Evolutionary conservation across 1,140 invertebrate species (phyloP).

Genomic region (Calephelis nemesis): DNA sequence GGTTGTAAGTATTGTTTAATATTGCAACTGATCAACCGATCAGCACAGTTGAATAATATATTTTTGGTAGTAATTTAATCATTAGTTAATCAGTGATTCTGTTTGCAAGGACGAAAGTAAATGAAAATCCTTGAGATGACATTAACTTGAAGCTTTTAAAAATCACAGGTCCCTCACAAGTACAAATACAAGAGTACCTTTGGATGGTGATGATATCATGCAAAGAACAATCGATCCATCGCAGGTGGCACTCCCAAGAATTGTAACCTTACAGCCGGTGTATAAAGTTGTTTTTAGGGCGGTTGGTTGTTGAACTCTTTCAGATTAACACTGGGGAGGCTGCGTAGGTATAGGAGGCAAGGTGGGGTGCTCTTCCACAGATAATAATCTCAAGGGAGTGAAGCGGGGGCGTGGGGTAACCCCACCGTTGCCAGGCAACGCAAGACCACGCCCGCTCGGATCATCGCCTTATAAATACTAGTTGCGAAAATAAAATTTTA

Average conservation of each 20-base stretch:
- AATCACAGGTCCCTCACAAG: too few species aligned
- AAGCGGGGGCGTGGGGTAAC: slow-evolving; percentile 61
- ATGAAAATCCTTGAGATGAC: too few species aligned
- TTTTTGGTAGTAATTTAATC: too few species aligned
- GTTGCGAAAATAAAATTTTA: slow-evolving; percentile 75
- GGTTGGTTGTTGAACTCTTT: slow-evolving; percentile 59
- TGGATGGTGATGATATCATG: slow-evolving; percentile 39
- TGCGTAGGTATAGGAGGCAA: slow-evolving; percentile 61
- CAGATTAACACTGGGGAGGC: slow-evolving; percentile 57
- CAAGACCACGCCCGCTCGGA: slow-evolving; percentile 57
- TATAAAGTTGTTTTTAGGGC: slow-evolving; percentile 32
- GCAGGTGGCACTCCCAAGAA: slow-evolving; percentile 6
- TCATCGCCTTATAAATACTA: slow-evolving; percentile 70
- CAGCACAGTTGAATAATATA: too few species aligned
- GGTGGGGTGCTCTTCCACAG: slow-evolving; percentile 66
- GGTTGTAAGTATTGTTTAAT: too few species aligned
- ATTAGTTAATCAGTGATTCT: too few species aligned
- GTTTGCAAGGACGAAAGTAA: too few species aligned
- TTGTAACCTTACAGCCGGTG: slow-evolving; percentile 24
- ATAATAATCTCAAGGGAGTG: slow-evolving; percentile 68
- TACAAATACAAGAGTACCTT: slow-evolving; percentile 79
- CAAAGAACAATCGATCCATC: slow-evolving; percentile 19
- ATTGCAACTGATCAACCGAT: too few species aligned
- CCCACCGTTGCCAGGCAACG: slow-evolving; percentile 59
- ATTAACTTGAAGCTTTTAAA: slow-evolving; percentile 39